phyloP scores from a whole-genome alignment of 2,113 vertebrate genomes.

The Excalfactoria chinensis region DNA sequence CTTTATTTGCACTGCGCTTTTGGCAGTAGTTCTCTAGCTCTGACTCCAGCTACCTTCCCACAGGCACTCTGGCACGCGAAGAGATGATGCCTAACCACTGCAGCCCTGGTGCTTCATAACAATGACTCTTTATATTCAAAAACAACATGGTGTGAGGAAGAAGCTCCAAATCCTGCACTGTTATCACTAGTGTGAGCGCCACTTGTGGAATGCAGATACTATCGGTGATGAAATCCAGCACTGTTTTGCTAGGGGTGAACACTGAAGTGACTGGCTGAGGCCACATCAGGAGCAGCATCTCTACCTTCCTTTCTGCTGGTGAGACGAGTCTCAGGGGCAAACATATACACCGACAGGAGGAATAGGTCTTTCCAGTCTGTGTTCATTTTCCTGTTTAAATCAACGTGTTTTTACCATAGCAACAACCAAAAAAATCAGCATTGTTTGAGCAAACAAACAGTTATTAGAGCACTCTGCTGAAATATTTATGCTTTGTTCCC shows the following conservation, averaged over 20 bases:
- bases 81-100: neutral
- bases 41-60: neutral
- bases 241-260: neutral
- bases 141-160: neutral
- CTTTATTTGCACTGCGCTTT: neutral
- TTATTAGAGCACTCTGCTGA: conserved; percentile 39
- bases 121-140: neutral
- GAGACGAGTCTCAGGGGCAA: neutral
- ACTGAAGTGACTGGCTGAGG: neutral
- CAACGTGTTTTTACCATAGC: conserved; percentile 52
- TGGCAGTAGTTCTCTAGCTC: neutral
- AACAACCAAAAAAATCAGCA: conserved; percentile 42
- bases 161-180: neutral
- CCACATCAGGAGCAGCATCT: neutral
- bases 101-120: neutral
- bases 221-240: neutral
- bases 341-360: neutral
- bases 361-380: neutral
- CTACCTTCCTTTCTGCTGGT: rapidly evolving
- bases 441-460: conserved; percentile 47
- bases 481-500: conserved; percentile 56
- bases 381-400: conserved; percentile 35
- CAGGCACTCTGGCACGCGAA: neutral
- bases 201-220: neutral
- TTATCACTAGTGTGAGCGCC: neutral